phyloP scores from a whole-genome alignment of 2,888 invertebrate species.

The Campoplex capitator region DNA sequence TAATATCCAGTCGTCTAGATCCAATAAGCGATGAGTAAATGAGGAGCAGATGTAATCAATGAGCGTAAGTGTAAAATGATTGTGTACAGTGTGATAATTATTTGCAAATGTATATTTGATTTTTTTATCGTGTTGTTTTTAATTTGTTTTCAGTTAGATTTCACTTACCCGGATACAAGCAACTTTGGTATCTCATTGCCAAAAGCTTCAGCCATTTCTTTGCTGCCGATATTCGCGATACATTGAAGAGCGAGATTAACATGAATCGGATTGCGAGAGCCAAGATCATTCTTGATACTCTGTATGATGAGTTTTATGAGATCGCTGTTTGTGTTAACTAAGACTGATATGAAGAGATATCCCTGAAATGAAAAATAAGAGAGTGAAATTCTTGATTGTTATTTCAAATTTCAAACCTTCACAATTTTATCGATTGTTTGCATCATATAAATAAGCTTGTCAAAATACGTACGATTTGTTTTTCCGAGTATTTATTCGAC shows the following conservation, averaged over 20 bases:
- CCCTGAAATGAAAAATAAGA: conserved; percentile 88
- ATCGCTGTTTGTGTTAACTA: conserved; percentile 99
- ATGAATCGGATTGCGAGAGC: conserved; percentile 98
- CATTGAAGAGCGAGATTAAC: conserved; percentile 99
- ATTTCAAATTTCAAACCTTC: not conserved
- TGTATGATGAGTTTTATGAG: conserved; percentile 99
- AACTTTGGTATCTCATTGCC: conserved; percentile 99
- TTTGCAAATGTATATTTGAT: not conserved
- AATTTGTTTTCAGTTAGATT: conserved; percentile 30
- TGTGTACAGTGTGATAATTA: conserved; percentile 36
- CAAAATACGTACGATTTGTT: conserved; percentile 94
- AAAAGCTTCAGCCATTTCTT: conserved; percentile 99
- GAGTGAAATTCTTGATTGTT: not conserved
- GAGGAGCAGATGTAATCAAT: conserved; percentile 18
- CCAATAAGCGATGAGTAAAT: conserved; percentile 70
- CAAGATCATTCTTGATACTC: conserved; percentile 99
- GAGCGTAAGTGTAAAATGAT: conserved; percentile 46
- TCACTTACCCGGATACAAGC: conserved; percentile 95
- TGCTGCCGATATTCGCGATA: conserved; percentile 99
- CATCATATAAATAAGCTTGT: not conserved
- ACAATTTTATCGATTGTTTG: not conserved
- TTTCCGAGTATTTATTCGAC: conserved; percentile 99
- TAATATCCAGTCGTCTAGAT: conserved; percentile 75
- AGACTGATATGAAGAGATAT: conserved; percentile 99
- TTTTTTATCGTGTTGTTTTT: conserved; percentile 21